Percentiles rank a stretch among this genome's conserved stretches.
These are phyloP conservation scores for Neodon shergylaensis DNA, from an alignment of 2,113 vertebrate genomes.

Conservation along the genomic window DNA sequence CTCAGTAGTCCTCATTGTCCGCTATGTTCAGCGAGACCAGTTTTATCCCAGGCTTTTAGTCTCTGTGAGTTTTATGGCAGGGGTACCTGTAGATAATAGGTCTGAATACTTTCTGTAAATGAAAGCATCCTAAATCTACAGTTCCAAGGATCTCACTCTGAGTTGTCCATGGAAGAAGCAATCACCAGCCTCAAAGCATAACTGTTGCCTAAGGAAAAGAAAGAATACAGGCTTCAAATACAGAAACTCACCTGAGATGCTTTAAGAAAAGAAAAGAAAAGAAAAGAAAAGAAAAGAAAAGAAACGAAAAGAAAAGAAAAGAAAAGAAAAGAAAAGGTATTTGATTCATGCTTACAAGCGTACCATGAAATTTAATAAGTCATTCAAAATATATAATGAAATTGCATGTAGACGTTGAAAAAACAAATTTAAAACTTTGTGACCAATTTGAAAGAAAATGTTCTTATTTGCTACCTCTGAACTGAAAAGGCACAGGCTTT, in stretches of 20 bases:
- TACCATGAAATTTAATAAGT: neutral
- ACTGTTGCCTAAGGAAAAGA: neutral
- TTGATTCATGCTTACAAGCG: neutral
- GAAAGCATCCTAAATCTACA: neutral
- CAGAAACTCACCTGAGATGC: neutral
- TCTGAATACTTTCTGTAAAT: neutral
- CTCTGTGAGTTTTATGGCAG: neutral
- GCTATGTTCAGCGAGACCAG: too few relatives aligned
- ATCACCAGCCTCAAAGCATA: neutral
- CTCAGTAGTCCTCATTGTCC: too few relatives aligned
- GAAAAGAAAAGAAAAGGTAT: neutral
- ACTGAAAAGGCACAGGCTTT: neutral
- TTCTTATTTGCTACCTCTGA: neutral
- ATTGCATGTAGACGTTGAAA: neutral
- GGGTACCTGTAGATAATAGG: neutral
- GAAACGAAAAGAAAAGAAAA: neutral
- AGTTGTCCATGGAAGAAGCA: neutral
- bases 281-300: too few relatives aligned
- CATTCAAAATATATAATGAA: neutral
- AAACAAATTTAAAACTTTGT: constrained; percentile 3
- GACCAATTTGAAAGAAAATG: neutral
- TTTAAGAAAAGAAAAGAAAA: neutral
- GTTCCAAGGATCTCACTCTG: neutral
- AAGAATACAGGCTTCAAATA: neutral
- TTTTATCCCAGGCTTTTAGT: too few relatives aligned